These are phyloP conservation scores for Marasmarcha lunaedactyla DNA, from an alignment of 2,888 invertebrate species.

Conservation along the genomic window DNA sequence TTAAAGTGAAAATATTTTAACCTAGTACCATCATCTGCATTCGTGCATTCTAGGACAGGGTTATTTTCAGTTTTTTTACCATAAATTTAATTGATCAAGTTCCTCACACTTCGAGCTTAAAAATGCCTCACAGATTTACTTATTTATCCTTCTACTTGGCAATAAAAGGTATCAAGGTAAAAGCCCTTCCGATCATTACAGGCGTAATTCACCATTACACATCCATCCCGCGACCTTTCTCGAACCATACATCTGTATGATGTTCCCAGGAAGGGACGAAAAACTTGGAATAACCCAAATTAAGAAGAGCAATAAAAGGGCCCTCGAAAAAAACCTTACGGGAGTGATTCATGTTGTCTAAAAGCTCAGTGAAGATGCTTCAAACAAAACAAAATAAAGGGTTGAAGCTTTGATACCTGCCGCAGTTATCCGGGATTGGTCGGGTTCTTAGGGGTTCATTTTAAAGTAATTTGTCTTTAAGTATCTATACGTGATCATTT, in stretches of 20 bases:
- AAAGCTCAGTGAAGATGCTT: constrained; percentile 40
- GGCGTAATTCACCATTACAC: background rate
- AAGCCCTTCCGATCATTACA: background rate
- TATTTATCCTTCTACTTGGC: too few relatives aligned
- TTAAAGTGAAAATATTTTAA: too few relatives aligned
- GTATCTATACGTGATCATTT: too few relatives aligned
- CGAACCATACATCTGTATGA: background rate
- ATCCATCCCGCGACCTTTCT: background rate
- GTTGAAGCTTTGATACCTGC: constrained; percentile 19
- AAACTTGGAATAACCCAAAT: constrained; percentile 55
- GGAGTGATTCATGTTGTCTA: constrained; percentile 48
- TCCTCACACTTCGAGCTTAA: too few relatives aligned
- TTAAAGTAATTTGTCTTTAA: too few relatives aligned
- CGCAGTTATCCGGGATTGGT: background rate
- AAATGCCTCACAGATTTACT: too few relatives aligned
- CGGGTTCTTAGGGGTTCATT: background rate
- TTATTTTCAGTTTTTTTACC: too few relatives aligned
- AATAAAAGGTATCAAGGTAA: background rate
- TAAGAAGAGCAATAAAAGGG: constrained; percentile 51
- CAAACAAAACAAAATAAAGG: constrained; percentile 30
- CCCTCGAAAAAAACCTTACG: constrained; percentile 48
- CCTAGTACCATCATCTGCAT: too few relatives aligned
- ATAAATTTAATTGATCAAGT: too few relatives aligned
- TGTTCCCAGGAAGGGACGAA: constrained; percentile 32
- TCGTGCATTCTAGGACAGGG: too few relatives aligned